phyloP scores from a whole-genome alignment of 2,888 invertebrate species.

The Ormyrus pomaceus region DNA sequence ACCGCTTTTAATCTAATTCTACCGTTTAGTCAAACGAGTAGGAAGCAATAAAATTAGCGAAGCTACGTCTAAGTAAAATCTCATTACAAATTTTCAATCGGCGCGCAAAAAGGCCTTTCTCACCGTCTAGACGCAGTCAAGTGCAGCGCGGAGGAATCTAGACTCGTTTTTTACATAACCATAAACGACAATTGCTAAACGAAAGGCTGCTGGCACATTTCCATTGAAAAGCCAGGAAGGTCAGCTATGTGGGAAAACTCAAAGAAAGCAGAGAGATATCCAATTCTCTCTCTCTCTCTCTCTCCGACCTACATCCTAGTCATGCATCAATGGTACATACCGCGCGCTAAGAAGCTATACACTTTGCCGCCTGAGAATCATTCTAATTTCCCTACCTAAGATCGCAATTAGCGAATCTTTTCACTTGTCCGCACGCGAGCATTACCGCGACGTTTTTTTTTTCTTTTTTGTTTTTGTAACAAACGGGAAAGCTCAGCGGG shows the following conservation, averaged over 20 bases:
- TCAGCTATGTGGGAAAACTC: conserved; percentile 39
- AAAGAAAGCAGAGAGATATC: conserved; percentile 42
- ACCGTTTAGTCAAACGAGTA: no score
- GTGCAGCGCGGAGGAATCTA: not conserved
- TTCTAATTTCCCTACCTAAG: conserved; percentile 16
- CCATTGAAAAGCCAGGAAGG: conserved; percentile 49
- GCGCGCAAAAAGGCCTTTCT: not conserved
- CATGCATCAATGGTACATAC: conserved; percentile 24
- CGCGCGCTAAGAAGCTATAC: not conserved
- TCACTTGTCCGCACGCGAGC: conserved; percentile 5
- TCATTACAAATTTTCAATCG: no score
- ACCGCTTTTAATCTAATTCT: no score
- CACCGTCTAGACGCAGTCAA: not conserved
- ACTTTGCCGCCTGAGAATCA: conserved; percentile 7
- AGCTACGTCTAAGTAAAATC: no score
- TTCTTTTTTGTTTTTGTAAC: conserved; percentile 14
- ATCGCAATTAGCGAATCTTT: conserved; percentile 26
- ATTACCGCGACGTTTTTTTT: not conserved
- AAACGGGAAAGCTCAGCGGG: conserved; percentile 3
- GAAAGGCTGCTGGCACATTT: conserved; percentile 34
- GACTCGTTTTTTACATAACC: conserved; percentile 31
- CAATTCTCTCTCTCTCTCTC: conserved; percentile 18
- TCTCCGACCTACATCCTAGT: conserved; percentile 44
- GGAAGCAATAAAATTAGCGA: no score
- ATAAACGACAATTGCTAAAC: conserved; percentile 21